These are phyloP conservation scores for Sorex fumeus DNA, from an alignment of 2,113 vertebrate genomes.

Conservation along the genomic window DNA sequence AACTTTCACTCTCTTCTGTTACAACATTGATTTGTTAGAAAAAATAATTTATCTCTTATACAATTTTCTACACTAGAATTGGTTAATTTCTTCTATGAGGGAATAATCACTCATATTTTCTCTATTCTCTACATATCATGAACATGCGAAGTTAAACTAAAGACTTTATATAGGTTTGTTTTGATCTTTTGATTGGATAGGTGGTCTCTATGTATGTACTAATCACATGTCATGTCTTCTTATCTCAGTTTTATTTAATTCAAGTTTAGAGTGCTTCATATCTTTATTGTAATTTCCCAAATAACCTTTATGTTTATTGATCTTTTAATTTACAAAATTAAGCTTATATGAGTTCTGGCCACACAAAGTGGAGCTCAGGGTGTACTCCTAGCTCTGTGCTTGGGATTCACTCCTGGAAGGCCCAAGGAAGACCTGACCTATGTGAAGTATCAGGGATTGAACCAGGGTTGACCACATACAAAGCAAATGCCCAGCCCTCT, in stretches of 20 bases:
- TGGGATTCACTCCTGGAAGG: too few species aligned
- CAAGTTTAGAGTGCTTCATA: not conserved
- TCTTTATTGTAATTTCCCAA: not conserved
- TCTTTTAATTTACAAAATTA: too few species aligned
- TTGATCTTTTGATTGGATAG: not conserved
- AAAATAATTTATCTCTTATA: not conserved
- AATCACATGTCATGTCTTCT: not conserved
- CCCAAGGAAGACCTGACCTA: too few species aligned
- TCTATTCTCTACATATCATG: not conserved
- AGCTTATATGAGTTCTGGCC: too few species aligned
- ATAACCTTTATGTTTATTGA: not conserved
- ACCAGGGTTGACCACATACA: too few species aligned
- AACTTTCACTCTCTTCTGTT: not conserved
- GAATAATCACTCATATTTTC: not conserved
- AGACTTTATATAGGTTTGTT: not conserved
- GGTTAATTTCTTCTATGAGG: not conserved
- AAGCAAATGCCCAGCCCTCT: too few species aligned
- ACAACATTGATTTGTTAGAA: not conserved
- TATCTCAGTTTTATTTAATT: not conserved
- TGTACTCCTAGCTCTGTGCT: too few species aligned
- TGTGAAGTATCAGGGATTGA: too few species aligned
- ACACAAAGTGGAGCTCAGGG: too few species aligned
- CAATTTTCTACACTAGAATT: not conserved
- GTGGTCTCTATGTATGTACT: not conserved
- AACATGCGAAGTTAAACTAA: conserved; percentile 1